These are phyloP conservation scores for Oncorhynchus nerka DNA, from an alignment of 2,113 vertebrate genomes.

Conservation along the genomic window DNA sequence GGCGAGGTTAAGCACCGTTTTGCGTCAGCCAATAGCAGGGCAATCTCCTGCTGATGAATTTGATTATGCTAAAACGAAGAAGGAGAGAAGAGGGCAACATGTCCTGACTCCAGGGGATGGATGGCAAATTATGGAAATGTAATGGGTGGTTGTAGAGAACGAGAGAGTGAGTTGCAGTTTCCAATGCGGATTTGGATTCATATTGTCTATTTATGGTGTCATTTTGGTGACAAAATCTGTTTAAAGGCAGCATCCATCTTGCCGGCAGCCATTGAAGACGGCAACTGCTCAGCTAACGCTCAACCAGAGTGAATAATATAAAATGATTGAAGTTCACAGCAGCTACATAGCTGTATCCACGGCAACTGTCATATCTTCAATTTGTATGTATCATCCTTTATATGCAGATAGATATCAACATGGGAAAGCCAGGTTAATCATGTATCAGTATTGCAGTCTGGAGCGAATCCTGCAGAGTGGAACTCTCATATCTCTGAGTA, in stretches of 20 bases:
- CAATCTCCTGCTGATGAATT: constrained; percentile 14
- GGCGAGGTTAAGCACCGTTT: constrained; percentile 5
- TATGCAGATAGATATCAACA: no score
- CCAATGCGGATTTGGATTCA: constrained; percentile 12
- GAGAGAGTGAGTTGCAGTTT: neutral
- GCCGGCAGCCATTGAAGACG: constrained; percentile 18
- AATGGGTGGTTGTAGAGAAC: neutral
- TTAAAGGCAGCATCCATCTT: constrained; percentile 30
- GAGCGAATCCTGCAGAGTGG: no score
- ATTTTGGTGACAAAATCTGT: constrained; percentile 32
- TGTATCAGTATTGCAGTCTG: no score
- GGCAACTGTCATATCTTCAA: constrained; percentile 16
- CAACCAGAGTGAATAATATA: constrained; percentile 25
- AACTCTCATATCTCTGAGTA: no score
- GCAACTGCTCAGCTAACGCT: constrained; percentile 24
- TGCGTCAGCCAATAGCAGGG: neutral
- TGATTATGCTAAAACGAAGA: constrained; percentile 14
- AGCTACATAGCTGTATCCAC: constrained; percentile 22
- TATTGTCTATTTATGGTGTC: constrained; percentile 31
- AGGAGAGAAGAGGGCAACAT: constrained; percentile 15
- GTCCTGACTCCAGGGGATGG: constrained; percentile 16
- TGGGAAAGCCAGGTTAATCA: no score
- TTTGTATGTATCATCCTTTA: neutral
- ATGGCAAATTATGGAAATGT: neutral
- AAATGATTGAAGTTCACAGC: constrained; percentile 10